These are phyloP conservation scores for Sepioteuthis lessoniana DNA, from an alignment of 2,888 invertebrate genomes.

Conservation along the genomic window DNA sequence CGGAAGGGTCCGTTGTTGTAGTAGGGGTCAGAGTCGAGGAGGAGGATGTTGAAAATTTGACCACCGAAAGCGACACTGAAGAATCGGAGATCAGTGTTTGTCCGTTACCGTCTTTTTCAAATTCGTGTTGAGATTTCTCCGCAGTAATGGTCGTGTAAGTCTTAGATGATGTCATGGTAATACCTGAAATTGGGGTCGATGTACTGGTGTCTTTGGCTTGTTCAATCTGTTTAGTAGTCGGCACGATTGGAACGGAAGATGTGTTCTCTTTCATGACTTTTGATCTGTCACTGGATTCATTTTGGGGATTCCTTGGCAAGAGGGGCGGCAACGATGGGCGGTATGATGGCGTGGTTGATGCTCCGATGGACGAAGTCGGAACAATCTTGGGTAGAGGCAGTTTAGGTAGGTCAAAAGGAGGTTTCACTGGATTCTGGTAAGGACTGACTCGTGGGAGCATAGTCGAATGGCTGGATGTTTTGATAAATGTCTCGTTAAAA, in stretches of 20 bases:
- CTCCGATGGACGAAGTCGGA: neutral
- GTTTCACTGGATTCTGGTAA: neutral
- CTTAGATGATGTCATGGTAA: neutral
- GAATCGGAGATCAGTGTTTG: neutral
- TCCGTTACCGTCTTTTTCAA: neutral
- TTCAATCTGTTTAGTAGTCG: neutral
- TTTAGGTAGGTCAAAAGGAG: neutral
- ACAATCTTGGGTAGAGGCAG: neutral
- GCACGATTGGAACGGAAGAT: neutral
- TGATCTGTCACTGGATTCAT: neutral
- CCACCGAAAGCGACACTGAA: neutral
- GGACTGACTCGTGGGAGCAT: conserved; percentile 42
- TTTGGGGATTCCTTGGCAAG: neutral
- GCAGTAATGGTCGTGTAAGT: neutral
- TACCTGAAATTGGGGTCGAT: neutral
- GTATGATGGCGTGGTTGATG: neutral
- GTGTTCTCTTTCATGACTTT: neutral
- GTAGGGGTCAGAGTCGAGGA: neutral
- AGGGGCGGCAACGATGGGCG: neutral
- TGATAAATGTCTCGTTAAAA: neutral
- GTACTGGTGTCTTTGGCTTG: neutral
- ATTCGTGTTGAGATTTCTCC: neutral
- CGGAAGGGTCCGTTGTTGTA: neutral
- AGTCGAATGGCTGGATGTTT: neutral
- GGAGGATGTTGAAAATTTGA: neutral